Conservation (phyloP, 2,888 invertebrate genomes). For the Dysmachus trigonus region DNA sequence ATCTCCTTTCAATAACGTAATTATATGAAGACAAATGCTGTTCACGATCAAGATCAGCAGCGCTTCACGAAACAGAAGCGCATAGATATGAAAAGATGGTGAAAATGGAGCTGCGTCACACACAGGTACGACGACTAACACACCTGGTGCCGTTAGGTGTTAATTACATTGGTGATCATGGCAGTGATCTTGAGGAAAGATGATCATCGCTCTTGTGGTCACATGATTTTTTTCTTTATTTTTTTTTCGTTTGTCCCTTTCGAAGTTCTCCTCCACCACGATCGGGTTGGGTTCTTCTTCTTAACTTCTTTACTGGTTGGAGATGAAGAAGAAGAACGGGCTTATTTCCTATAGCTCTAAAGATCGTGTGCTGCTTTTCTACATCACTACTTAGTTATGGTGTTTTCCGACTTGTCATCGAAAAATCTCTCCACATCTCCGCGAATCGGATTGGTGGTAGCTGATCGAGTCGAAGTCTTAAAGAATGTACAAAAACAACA, state of each 20-base stretch:
- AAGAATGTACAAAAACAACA: not conserved
- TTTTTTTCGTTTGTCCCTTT: too few relatives aligned
- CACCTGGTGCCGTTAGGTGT: conserved; percentile 46
- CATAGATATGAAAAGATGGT: not conserved
- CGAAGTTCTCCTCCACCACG: not conserved
- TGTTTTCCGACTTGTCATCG: not conserved
- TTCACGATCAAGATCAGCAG: not conserved
- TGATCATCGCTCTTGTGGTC: conserved; percentile 39
- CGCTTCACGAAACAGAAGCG: not conserved
- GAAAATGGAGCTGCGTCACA: not conserved
- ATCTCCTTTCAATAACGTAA: conserved; percentile 28
- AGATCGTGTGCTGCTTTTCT: not conserved
- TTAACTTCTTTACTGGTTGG: not conserved
- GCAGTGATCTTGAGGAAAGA: conserved; percentile 46
- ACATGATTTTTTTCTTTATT: not conserved
- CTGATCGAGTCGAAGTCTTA: not conserved
- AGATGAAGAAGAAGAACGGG: too few relatives aligned
- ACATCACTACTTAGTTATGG: not conserved
- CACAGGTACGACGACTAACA: not conserved
- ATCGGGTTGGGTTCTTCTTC: not conserved
- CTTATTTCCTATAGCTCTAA: not conserved
- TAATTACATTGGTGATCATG: conserved; percentile 48
- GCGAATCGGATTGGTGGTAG: not conserved
- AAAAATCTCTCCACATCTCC: not conserved
- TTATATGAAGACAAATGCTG: conserved; percentile 26